Evolutionary conservation across 2,888 invertebrate genomes (phyloP), one percentile per base, ranked within the genome.

Genomic region (Ophonus ardosiacus): DNA sequence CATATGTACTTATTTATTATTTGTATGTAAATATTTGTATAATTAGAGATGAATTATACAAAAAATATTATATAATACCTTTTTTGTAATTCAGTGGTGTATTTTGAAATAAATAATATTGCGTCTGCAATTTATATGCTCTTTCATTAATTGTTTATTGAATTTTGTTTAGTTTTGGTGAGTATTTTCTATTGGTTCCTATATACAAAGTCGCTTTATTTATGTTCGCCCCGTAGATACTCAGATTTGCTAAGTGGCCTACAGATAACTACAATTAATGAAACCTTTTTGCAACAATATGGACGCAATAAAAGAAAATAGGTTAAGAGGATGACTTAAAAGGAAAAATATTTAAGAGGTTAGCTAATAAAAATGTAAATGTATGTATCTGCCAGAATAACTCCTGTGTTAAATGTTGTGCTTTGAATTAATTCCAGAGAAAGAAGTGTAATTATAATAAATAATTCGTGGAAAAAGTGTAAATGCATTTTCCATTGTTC

Each of bases 391-490:
- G 24, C 10, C 24, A 10, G 63, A 24, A 63, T 63, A 63, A 63
- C 13, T 63, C 63, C 5, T 24, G 63, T 63, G 68, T 24, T 65
- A 65, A 65, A 65, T 65, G 65, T 31, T 13, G 24, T 31, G 68
- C 7, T 31, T 0, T 68, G 68, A 31, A 68, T 68, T 68, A 68
- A 38, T 68, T 68, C 68, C 10, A 31, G 24, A 31, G 38, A 68
- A 68, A 68, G 38, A 68, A 68, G 68, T 38, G 63, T 68, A 68
- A 68, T 68, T 68, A 68, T 68, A 68, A 68, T 68, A 68, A 68
- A 68, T 68, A 68, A 68, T 68, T 68, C 31, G n/a, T 68, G 68
- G 15, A 68, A 68, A 38, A 38, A 68, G 38, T 38, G 68, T 68
- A 68, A 68, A 68, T 68, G 38, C 68, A 68, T 68, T 68, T 63